phyloP scores from a whole-genome alignment of 2,797 vertebrate genomes.

The Takifugu ocellatus region DNA sequence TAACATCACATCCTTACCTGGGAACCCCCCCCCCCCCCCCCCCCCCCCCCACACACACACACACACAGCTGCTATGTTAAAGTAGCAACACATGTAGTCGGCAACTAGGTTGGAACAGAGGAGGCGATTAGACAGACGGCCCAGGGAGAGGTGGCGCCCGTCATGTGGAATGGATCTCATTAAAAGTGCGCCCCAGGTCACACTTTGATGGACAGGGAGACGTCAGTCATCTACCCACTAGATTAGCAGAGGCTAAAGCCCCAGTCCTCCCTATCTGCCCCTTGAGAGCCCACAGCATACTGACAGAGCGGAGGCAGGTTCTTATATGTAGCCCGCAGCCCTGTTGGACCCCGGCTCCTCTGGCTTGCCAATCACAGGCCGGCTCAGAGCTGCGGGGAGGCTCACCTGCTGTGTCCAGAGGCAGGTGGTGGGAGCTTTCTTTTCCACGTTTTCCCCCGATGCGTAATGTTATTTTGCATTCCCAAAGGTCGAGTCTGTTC shows the following conservation, averaged over 20 bases:
- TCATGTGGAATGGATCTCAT: conserved; percentile 78
- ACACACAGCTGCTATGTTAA: conserved; percentile 30
- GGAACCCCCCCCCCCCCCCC: conserved; percentile 2
- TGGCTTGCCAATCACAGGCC: conserved; percentile 50
- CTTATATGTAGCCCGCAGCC: conserved; percentile 38
- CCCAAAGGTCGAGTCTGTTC: conserved; percentile 17
- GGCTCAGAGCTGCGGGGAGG: conserved; percentile 23
- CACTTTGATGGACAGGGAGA: conserved; percentile 76
- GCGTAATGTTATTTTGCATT: conserved; percentile 14
- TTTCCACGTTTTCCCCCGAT: conserved; percentile 18
- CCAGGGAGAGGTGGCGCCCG: conserved; percentile 68
- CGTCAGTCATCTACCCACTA: conserved; percentile 74
- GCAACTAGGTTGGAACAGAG: conserved; percentile 57
- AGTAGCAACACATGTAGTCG: conserved; percentile 64
- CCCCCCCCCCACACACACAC: conserved; percentile 13
- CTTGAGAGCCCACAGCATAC: conserved; percentile 60
- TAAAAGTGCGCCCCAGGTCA: conserved; percentile 79
- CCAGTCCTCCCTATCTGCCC: conserved; percentile 48
- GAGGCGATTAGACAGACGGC: conserved; percentile 62
- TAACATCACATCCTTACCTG: conserved; percentile 25
- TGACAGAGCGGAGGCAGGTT: conserved; percentile 47
- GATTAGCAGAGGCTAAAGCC: conserved; percentile 63
- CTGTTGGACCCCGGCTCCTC: conserved; percentile 49
- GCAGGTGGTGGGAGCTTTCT: conserved; percentile 35
- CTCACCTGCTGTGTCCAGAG: conserved; percentile 50